A percentile compares a stretch with the other conserved stretches of the same genome.
Evolutionary conservation across 2,113 vertebrate species (phyloP).

Genomic region (Emydura subglobosa): DNA sequence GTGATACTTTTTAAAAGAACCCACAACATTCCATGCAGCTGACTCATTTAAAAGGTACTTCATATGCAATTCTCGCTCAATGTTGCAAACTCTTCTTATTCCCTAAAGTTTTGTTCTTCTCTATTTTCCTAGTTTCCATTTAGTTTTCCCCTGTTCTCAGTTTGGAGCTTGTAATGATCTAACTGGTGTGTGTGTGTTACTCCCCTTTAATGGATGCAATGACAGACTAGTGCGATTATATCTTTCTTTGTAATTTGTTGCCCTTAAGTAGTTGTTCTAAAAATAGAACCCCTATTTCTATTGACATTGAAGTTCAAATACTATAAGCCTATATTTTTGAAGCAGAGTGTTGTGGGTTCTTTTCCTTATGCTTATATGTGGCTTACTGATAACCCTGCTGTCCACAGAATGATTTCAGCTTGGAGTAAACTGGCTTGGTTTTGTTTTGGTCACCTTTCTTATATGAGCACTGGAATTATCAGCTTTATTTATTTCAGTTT

Average conservation of each 20-base stretch:
- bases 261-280: neutral
- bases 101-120: neutral
- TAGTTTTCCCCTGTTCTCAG: neutral
- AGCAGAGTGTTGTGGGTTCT: conserved; percentile 27
- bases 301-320: neutral
- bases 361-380: conserved; percentile 8
- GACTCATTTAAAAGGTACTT: neutral
- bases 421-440: conserved; percentile 6
- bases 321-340: conserved; percentile 4
- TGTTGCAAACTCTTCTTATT: neutral
- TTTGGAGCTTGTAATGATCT: neutral
- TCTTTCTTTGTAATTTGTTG: neutral
- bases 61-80: neutral
- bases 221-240: neutral
- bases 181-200: neutral
- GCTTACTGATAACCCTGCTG: neutral
- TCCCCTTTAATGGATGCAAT: neutral
- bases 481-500: neutral
- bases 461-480: neutral
- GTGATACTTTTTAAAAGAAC: neutral
- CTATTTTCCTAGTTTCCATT: neutral
- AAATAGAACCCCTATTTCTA: neutral
- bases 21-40: neutral
- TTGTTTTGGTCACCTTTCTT: neutral
- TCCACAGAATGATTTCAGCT: conserved; percentile 15